Evolutionary conservation across 1,140 invertebrate species (phyloP).

Genomic region (Epicauta chinensis): DNA sequence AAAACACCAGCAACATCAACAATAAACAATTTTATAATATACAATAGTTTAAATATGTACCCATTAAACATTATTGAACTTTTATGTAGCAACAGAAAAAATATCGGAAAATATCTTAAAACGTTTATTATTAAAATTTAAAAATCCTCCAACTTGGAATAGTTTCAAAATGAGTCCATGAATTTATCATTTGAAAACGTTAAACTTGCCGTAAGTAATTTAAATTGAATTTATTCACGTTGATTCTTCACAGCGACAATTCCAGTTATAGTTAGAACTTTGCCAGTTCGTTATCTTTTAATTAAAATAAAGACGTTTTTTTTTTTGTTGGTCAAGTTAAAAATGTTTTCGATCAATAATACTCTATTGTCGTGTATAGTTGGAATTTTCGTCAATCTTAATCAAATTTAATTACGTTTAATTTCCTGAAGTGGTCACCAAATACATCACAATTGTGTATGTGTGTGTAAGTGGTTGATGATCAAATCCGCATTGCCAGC

Average conservation of each 20-base stretch:
- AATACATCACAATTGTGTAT: no score
- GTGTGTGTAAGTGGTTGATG: background rate
- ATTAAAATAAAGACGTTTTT: slow-evolving; percentile 12
- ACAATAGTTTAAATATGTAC: background rate
- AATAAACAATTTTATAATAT: slow-evolving; percentile 1
- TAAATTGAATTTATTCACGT: slow-evolving; percentile 21
- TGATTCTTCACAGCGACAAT: slow-evolving; percentile 18
- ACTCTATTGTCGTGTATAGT: no score
- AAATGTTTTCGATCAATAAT: no score
- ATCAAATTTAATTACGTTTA: slow-evolving; percentile 9
- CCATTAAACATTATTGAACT: slow-evolving; percentile 5
- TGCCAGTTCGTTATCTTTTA: slow-evolving; percentile 24
- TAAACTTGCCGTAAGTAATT: slow-evolving; percentile 18
- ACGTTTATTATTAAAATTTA: slow-evolving; percentile 1
- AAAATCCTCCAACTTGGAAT: background rate
- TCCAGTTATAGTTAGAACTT: background rate
- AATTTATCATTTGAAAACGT: background rate
- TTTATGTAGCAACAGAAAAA: no score
- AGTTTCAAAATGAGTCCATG: background rate
- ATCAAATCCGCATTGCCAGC: background rate
- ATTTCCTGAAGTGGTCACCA: slow-evolving; percentile 13
- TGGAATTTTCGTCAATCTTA: no score
- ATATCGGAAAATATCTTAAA: no score
- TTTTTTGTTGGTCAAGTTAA: no score
- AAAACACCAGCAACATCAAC: background rate